phyloP scores from a whole-genome alignment of 1,140 invertebrate species.

The Thrips palmi region DNA sequence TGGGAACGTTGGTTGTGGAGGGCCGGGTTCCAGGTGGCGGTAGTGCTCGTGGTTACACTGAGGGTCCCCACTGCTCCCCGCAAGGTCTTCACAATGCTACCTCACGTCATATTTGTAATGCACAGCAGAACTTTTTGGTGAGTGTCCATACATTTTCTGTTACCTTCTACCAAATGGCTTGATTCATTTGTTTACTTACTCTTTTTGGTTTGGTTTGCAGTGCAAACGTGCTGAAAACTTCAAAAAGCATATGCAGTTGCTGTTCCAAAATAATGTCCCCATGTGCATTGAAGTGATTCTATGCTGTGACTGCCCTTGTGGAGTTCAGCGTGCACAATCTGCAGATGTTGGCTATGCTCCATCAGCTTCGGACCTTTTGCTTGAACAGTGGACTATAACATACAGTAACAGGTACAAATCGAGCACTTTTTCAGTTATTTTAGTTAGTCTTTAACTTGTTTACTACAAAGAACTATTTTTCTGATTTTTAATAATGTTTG shows the following conservation, averaged over 20 bases:
- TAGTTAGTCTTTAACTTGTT: conserved; percentile 2
- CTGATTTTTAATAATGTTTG: conserved; percentile 19
- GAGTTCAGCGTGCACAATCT: conserved; percentile 23
- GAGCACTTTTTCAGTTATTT: conserved; percentile 4
- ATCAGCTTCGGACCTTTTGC: conserved; percentile 30
- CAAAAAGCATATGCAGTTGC: conserved; percentile 27
- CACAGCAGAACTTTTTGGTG: too few species aligned
- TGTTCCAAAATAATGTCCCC: conserved; percentile 38
- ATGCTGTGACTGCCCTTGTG: conserved; percentile 44
- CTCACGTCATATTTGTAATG: not conserved
- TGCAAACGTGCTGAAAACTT: conserved; percentile 32
- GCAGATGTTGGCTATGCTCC: conserved; percentile 28
- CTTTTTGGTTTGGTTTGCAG: conserved; percentile 19
- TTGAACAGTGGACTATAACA: conserved; percentile 58
- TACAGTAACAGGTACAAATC: conserved; percentile 37
- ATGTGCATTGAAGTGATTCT: conserved; percentile 56
- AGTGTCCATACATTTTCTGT: too few species aligned
- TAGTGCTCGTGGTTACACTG: conserved; percentile 27
- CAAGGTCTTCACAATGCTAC: conserved; percentile 15
- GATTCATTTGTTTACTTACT: conserved; percentile 1
- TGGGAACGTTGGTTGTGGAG: conserved; percentile 17
- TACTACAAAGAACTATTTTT: conserved; percentile 27
- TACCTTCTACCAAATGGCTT: conserved; percentile 4
- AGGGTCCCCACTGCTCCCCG: conserved; percentile 47
- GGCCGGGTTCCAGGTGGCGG: conserved; percentile 12